Percentiles rank a stretch among this genome's conserved stretches.
Evolutionary conservation across 2,113 vertebrate species (phyloP).

Genomic region (Sturnus vulgaris): DNA sequence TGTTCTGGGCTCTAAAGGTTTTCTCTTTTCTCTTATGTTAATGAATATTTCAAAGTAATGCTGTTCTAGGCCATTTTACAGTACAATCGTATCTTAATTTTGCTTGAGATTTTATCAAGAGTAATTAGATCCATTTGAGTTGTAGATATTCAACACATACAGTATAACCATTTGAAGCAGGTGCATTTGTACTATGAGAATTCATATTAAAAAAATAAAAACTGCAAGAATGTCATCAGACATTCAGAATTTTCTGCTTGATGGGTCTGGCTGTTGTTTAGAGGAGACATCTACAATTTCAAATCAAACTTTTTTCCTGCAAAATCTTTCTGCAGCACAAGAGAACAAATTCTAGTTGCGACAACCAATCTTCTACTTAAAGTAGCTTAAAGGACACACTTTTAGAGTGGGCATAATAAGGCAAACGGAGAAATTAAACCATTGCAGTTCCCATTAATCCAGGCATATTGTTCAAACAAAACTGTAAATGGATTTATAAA

Average conservation of each 20-base stretch:
- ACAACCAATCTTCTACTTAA: not conserved
- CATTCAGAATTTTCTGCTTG: not conserved
- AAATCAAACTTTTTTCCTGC: not conserved
- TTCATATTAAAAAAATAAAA: not conserved
- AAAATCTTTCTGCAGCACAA: not conserved
- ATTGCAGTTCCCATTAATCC: not conserved
- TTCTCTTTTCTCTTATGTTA: not conserved
- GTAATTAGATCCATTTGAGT: conserved; percentile 35
- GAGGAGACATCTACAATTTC: not conserved
- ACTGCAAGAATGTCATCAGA: not conserved
- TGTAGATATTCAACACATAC: not conserved
- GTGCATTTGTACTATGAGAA: not conserved
- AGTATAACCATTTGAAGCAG: not conserved
- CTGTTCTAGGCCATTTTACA: not conserved
- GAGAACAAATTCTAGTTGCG: not conserved
- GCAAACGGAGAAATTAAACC: not conserved
- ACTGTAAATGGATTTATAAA: not conserved
- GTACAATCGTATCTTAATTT: not conserved
- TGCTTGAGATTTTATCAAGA: conserved; percentile 41
- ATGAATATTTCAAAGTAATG: conserved; percentile 22
- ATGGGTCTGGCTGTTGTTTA: not conserved
- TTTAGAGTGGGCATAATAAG: not conserved
- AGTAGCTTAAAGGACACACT: not conserved
- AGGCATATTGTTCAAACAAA: not conserved
- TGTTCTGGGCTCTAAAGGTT: not conserved